phyloP scores from a whole-genome alignment of 2,113 vertebrate genomes.

The Leptobrachium ailaonicum region DNA sequence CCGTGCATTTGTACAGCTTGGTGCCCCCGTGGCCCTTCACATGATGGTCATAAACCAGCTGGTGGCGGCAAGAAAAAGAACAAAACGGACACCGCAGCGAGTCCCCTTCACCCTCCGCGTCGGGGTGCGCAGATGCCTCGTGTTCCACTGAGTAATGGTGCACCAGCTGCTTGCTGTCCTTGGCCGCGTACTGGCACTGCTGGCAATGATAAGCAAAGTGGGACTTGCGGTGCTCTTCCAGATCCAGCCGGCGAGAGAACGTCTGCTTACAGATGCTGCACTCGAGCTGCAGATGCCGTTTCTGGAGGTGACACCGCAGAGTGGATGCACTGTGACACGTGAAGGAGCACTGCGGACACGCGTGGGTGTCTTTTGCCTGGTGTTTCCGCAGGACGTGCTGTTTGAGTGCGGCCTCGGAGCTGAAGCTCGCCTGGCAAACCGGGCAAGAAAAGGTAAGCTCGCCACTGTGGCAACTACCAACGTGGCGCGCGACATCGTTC shows the following conservation, averaged over 20 bases:
- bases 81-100: conserved; percentile 81
- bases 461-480: conserved; percentile 83
- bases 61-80: conserved; percentile 79
- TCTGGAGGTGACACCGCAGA: conserved; percentile 76
- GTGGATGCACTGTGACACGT: conserved; percentile 70
- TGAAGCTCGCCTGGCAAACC: conserved; percentile 82
- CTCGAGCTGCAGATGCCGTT: conserved; percentile 71
- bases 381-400: conserved; percentile 84
- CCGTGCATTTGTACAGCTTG: conserved; percentile 86
- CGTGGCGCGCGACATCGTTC: conserved; percentile 85
- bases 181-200: conserved; percentile 80
- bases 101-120: conserved; percentile 58
- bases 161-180: conserved; percentile 77
- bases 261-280: conserved; percentile 75
- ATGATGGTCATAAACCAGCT: conserved; percentile 89
- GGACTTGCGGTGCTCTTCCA: conserved; percentile 73
- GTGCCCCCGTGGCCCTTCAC: conserved; percentile 88
- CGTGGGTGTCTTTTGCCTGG: conserved; percentile 61
- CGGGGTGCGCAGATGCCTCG: conserved; percentile 52
- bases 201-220: conserved; percentile 82
- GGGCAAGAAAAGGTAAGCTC: conserved; percentile 73
- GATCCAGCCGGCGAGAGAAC: conserved; percentile 67
- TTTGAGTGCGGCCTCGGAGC: conserved; percentile 83
- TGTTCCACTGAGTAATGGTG: conserved; percentile 82
- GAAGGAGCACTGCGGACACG: conserved; percentile 77